phyloP scores from a whole-genome alignment of 1,140 invertebrate genomes.

The Platyura marginata region DNA sequence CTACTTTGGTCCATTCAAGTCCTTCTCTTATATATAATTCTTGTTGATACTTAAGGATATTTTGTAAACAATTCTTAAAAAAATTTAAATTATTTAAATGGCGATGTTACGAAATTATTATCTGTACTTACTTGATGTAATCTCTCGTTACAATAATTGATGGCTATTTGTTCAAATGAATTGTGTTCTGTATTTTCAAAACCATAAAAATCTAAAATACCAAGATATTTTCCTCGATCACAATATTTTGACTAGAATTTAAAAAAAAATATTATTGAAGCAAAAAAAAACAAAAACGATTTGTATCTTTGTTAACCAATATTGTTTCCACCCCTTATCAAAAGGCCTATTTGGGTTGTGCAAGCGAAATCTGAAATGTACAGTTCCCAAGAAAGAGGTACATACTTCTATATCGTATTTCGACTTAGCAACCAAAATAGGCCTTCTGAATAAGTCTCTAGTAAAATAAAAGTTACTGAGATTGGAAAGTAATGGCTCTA shows the following conservation, averaged over 20 bases:
- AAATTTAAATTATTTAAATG: background rate
- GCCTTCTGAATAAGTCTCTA: too few relatives aligned
- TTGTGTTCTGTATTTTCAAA: slow-evolving; percentile 66
- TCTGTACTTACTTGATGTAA: slow-evolving; percentile 47
- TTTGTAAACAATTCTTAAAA: slow-evolving; percentile 17
- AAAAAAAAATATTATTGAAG: background rate
- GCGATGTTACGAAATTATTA: too few relatives aligned
- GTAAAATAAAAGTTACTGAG: too few relatives aligned
- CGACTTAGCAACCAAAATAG: too few relatives aligned
- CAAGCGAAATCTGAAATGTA: too few relatives aligned
- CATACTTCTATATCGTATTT: too few relatives aligned
- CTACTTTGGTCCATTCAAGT: slow-evolving; percentile 45
- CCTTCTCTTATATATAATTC: slow-evolving; percentile 67
- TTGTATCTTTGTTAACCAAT: background rate
- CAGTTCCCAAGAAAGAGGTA: too few relatives aligned
- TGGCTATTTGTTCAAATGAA: slow-evolving; percentile 63
- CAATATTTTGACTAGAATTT: slow-evolving; percentile 4
- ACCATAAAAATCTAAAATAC: slow-evolving; percentile 74
- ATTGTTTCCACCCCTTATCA: too few relatives aligned
- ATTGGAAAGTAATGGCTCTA: too few relatives aligned
- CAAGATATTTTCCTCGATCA: slow-evolving; percentile 30
- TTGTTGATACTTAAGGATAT: slow-evolving; percentile 40
- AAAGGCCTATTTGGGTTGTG: too few relatives aligned
- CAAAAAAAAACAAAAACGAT: background rate
- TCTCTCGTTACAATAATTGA: slow-evolving; percentile 85